Base-by-base conservation (phyloP, 2,797 vertebrate species). In the Bovichtus diacanthus region DNA sequence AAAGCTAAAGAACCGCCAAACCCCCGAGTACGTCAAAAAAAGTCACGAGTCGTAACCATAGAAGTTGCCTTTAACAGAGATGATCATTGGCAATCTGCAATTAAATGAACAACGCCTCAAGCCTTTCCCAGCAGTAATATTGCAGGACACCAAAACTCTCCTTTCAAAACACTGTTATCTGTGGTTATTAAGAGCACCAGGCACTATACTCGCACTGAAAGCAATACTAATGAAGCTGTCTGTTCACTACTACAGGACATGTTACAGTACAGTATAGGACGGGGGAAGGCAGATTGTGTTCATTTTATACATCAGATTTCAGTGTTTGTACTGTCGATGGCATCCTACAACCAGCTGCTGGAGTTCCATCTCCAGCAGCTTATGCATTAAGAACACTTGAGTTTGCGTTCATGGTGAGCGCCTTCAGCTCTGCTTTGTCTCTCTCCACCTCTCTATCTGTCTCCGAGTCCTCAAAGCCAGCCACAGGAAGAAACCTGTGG, bases 101-200 rank as follows among this genome's bases (percentile, higher is more conserved):
- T 65, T 12, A 67, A 10, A 18, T 29, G 1, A 43, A 25, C 10
- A 31, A 21, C 2, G 4, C 36, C 21, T 71, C 21, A 46, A 34
- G 25, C 21, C 25, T 47, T 43, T 64, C 19, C 23, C 4, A 70
- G 21, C 31, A 43, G 31, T n/a, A 0, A 56, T 21, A 56, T 46
- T 51, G 11, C 66, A 74, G 65, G 73, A 80, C 79, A 63, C 74
- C 61, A 70, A 70, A 71, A 36, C 73, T 69, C 76, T 72, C 2
- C 59, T 50, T 34, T 67, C 0, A 51, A 36, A 74, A 10, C 51
- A 3, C 0, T 43, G 60, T 71, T 6, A 25, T 58, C 9, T 67
- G 54, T 31, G 0, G 61, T 25, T 36, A 23, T 50, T 43, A 64
- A 43, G 36, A 47, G 12, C 38, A 55, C 56, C 61, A 27, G 50